phyloP scores from a whole-genome alignment of 2,113 vertebrate species.

The Bostrychus sinensis region DNA sequence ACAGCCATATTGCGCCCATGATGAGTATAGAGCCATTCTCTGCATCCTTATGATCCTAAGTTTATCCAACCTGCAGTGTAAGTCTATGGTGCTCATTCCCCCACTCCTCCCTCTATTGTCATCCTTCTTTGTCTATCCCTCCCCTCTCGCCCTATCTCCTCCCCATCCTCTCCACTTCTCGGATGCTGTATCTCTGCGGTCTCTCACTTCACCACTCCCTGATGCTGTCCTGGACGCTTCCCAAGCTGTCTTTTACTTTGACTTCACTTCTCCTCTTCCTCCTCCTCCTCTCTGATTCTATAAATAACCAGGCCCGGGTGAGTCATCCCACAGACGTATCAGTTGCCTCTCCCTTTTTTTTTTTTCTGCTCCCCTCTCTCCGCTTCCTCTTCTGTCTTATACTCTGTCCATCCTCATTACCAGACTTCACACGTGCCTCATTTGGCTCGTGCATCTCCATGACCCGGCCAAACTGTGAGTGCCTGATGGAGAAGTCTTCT shows the following conservation, averaged over 20 bases:
- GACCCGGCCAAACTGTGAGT: slow-evolving; percentile 29
- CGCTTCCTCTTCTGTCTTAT: slow-evolving; percentile 9
- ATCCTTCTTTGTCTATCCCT: not conserved
- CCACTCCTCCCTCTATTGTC: slow-evolving; percentile 5
- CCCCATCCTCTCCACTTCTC: slow-evolving; percentile 9
- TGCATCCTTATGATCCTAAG: not conserved
- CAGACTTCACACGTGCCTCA: slow-evolving; percentile 48
- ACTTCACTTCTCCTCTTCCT: slow-evolving; percentile 21
- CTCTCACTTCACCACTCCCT: slow-evolving; percentile 60
- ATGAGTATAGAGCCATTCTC: not conserved
- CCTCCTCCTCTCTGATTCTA: slow-evolving; percentile 57
- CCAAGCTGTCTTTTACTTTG: slow-evolving; percentile 45
- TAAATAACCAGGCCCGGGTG: slow-evolving; percentile 74
- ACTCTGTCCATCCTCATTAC: slow-evolving; percentile 46
- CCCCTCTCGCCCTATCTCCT: not conserved
- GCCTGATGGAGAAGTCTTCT: not conserved
- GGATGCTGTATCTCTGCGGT: slow-evolving; percentile 41
- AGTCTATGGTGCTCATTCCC: slow-evolving; percentile 19
- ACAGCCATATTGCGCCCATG: not conserved
- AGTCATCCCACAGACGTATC: slow-evolving; percentile 75
- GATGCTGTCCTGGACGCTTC: slow-evolving; percentile 56
- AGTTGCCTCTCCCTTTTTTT: slow-evolving; percentile 45
- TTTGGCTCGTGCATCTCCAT: slow-evolving; percentile 34
- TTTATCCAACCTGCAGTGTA: not conserved
- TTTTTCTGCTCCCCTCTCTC: no score